These are phyloP conservation scores for Ruditapes philippinarum DNA, from an alignment of 1,140 invertebrate species.

Conservation along the genomic window DNA sequence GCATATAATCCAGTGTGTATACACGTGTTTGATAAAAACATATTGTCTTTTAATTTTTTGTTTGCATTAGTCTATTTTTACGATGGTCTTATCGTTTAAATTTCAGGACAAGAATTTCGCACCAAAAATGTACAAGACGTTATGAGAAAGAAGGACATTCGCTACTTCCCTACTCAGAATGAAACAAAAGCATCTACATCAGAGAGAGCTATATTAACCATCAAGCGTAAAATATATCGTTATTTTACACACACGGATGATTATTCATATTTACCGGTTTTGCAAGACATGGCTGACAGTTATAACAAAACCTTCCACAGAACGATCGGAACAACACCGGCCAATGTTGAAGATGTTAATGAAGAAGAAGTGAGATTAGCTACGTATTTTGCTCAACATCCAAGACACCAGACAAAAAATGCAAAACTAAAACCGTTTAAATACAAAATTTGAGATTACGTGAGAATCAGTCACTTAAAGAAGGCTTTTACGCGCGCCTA, in stretches of 20 bases:
- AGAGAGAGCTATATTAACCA: too few relatives aligned
- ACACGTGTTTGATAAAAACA: neutral
- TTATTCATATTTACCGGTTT: too few relatives aligned
- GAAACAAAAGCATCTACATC: too few relatives aligned
- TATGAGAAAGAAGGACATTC: too few relatives aligned
- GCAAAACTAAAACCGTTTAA: conserved; percentile 32
- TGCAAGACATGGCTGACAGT: too few relatives aligned
- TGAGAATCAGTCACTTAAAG: neutral
- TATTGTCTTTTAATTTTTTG: neutral
- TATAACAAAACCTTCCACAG: too few relatives aligned
- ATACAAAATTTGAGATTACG: conserved; percentile 28
- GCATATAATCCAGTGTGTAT: neutral
- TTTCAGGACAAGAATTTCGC: neutral
- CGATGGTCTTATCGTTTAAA: too few relatives aligned
- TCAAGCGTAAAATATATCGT: conserved; percentile 35
- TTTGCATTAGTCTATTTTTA: neutral
- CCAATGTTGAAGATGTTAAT: conserved; percentile 2
- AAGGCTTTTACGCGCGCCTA: neutral
- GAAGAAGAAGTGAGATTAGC: conserved; percentile 49
- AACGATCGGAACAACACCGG: too few relatives aligned
- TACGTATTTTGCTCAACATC: conserved; percentile 30
- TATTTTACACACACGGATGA: neutral
- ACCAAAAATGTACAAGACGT: too few relatives aligned
- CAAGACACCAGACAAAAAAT: neutral
- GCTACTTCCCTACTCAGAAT: too few relatives aligned